A percentile compares a stretch with the other conserved stretches of the same genome.
phyloP scores from a whole-genome alignment of 2,797 vertebrate species.

The Chiloscyllium punctatum region DNA sequence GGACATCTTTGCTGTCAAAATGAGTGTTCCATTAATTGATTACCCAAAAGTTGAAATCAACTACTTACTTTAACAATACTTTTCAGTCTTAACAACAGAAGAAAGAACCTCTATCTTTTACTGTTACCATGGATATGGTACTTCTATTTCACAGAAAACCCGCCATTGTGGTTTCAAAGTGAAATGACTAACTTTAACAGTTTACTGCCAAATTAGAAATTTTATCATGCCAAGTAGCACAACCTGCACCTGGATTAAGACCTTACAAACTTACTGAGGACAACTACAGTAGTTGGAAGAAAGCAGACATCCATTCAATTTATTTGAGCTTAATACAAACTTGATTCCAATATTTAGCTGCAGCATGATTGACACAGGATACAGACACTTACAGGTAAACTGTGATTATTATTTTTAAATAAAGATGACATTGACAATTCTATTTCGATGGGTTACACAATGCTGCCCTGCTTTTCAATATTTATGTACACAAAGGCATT shows the following conservation, averaged over 20 bases:
- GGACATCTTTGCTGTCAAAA: not conserved
- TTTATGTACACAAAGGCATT: not conserved
- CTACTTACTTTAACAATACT: not conserved
- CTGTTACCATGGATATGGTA: too few species aligned
- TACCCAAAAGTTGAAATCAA: not conserved
- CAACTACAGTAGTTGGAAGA: too few species aligned
- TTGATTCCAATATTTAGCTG: not conserved
- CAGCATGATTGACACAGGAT: not conserved
- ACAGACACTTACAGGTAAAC: not conserved
- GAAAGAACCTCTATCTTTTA: too few species aligned
- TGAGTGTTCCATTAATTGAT: not conserved
- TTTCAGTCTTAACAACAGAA: not conserved
- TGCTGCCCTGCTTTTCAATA: not conserved
- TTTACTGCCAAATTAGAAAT: not conserved
- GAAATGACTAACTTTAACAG: not conserved
- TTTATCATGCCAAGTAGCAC: not conserved
- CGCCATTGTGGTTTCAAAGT: not conserved
- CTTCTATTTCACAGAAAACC: not conserved
- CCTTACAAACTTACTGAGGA: too few species aligned
- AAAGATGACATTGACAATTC: not conserved
- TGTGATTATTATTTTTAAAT: not conserved
- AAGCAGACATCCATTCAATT: not conserved
- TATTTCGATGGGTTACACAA: not conserved
- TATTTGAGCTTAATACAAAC: not conserved
- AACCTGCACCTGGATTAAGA: not conserved